Base-by-base conservation (phyloP, 2,888 invertebrate genomes). In the Stomorhina lunata region DNA sequence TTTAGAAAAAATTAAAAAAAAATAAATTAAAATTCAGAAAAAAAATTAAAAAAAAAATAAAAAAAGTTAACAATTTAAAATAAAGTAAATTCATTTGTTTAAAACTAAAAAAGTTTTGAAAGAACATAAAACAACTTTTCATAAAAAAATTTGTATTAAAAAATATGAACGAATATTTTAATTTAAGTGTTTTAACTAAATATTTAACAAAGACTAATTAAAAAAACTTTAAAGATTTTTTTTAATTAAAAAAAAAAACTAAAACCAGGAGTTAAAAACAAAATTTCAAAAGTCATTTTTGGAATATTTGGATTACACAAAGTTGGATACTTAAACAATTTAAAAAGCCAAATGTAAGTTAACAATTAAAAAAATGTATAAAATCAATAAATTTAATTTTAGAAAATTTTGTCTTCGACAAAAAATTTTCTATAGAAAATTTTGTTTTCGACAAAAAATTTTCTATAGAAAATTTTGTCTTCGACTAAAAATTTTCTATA, bases 151-250 rank as follows among this genome's bases (percentile, higher is more conserved):
- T 29, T 15, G 12, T 32, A n/a, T 29, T 34, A 4, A 25, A 17
- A 57, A 59, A 22, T 40, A 68, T 61, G 66, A 20, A 20, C 40
- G 68, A 57, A 48, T 50, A 34, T 55, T 75, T 45, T 45, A 17
- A 45, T 65, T 32, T 32, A 65, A 55, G 75, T 55, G 59, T 59
- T 77, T 50, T 15, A n/a, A 40, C 7, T 68, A 48, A 22, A 50
- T 4, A 22, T 20, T 17, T 25, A 25, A 55, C 4, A 32, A 32
- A 55, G 55, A 75, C 25, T 65, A 43, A 43, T 45, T 12, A 57
- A 34, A 20, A 3, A 34, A 37, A 57, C 4, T 55, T 12, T n/a
- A 20, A 50, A n/a, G 17, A n/a, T n/a, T n/a, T n/a, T n/a, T n/a
- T n/a, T n/a, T n/a, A 22, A 20, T 4, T 22, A 12, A 37, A 27